Percentiles rank a stretch among this genome's conserved stretches.
These are phyloP conservation scores for Etia nguti DNA, from an alignment of 2,113 vertebrate genomes.

Conservation along the genomic window DNA sequence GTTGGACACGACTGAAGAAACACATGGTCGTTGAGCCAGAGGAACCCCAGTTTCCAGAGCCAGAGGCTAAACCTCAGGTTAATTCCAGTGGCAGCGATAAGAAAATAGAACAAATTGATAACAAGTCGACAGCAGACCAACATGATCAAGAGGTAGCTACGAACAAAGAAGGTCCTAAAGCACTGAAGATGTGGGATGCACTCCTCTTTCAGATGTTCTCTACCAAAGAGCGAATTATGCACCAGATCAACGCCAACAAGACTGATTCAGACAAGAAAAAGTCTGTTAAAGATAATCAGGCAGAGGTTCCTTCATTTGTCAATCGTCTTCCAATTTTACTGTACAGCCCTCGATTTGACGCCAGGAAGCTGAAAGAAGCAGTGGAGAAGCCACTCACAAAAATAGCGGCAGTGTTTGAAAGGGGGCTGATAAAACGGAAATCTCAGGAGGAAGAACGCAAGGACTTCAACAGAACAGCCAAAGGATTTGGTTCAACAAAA, in stretches of 20 bases:
- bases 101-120: background rate
- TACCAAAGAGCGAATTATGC: constrained; percentile 67
- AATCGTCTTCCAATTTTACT: constrained; percentile 80
- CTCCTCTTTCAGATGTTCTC: constrained; percentile 86
- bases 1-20: constrained; percentile 86
- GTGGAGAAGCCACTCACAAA: constrained; percentile 75
- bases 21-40: constrained; percentile 83
- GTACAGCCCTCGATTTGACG: constrained; percentile 84
- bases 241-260: constrained; percentile 61
- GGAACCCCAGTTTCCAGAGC: constrained; percentile 54
- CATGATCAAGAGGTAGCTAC: constrained; percentile 32
- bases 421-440: constrained; percentile 67
- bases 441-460: constrained; percentile 67
- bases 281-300: constrained; percentile 19
- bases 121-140: background rate
- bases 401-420: constrained; percentile 67
- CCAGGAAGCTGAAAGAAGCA: constrained; percentile 86
- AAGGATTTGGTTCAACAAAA: constrained; percentile 74
- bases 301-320: constrained; percentile 63
- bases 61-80: constrained; percentile 28
- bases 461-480: constrained; percentile 85
- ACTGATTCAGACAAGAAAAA: constrained; percentile 51
- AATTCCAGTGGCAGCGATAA: background rate
- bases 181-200: constrained; percentile 89
- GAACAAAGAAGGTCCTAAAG: constrained; percentile 63